Evolutionary conservation across 2,797 vertebrate species (phyloP), one percentile per base, ranked within the genome.

Genomic region (Helarctos malayanus): DNA sequence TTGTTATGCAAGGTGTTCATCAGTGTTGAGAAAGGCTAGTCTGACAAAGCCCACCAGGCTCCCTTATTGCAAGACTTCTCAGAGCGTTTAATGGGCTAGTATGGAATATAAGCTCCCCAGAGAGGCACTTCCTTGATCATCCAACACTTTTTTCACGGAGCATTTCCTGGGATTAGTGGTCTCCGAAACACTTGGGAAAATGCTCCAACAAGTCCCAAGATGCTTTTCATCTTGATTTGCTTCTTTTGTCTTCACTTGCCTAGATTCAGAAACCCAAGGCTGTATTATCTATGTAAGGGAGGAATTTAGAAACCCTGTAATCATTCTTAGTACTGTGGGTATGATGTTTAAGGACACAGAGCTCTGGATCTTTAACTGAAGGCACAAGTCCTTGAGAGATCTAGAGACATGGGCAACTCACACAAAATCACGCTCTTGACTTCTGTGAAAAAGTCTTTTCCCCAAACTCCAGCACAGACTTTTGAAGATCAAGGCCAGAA

Each of bases 351-450:
- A 79, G 82, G 59, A 76, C 0, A 38, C 18, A 57, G 45, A 83
- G 23, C 19, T 96, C 57, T 73, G 81, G 78, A 45, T 94, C 35
- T 75, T 87, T 52, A 94, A 57, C n/a, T 27, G 57, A 90, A 84
- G 14, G 32, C 29, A 45, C 23, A 35, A n/a, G 25, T 81, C n/a
- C 84, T 71, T 63, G 25, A 71, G 9, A 84, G 49, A 29, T 41
- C 38, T 0, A 29, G 78, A 21, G 52, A 96, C 47, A 78, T 13
- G 7, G 15, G 63, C 4, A 27, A 47, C 14, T 78, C 65, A 5
- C 9, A 21, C 25, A 59, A 41, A 38, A 38, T 65, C 47, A 54
- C 21, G 69, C 5, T 29, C 2, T 19, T 35, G 23, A 79, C 25
- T 76, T 95, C 21, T 69, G 32, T 23, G 29, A 65, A 80, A 93